phyloP scores from a whole-genome alignment of 1,140 invertebrate species.

The Trichogramma pretiosum region DNA sequence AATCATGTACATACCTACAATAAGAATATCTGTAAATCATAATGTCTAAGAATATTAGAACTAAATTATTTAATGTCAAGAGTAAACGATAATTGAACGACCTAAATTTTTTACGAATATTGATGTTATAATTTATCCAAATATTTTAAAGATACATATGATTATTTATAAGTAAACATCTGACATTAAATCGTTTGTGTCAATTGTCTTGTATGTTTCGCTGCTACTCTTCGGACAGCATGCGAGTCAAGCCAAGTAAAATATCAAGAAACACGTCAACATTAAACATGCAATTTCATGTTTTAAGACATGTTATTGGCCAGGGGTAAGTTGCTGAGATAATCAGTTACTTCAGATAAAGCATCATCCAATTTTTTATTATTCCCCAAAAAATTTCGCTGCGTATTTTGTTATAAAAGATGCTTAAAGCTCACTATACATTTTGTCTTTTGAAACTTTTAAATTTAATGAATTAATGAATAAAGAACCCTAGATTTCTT shows the following conservation, averaged over 20 bases:
- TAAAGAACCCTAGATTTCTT: too few species aligned
- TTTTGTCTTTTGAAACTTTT: too few species aligned
- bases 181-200: background rate
- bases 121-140: background rate
- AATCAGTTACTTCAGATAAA: slow-evolving; percentile 2
- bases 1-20: background rate
- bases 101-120: slow-evolving; percentile 1
- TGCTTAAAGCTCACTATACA: too few species aligned
- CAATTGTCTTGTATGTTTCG: slow-evolving; percentile 46
- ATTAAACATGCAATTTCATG: slow-evolving; percentile 43
- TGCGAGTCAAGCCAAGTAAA: slow-evolving; percentile 48
- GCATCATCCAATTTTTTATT: slow-evolving; percentile 7
- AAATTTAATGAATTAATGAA: too few species aligned
- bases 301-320: slow-evolving; percentile 44
- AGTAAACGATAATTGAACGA: too few species aligned
- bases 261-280: slow-evolving; percentile 42
- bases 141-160: background rate
- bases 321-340: slow-evolving; percentile 42
- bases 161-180: background rate
- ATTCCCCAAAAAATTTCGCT: background rate
- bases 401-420: too few species aligned
- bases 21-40: background rate
- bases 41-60: too few species aligned
- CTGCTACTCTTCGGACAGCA: slow-evolving; percentile 46
- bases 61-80: too few species aligned